These are phyloP conservation scores for Cheirogaleus major DNA, from an alignment of 2,797 vertebrate species.

Conservation along the genomic window DNA sequence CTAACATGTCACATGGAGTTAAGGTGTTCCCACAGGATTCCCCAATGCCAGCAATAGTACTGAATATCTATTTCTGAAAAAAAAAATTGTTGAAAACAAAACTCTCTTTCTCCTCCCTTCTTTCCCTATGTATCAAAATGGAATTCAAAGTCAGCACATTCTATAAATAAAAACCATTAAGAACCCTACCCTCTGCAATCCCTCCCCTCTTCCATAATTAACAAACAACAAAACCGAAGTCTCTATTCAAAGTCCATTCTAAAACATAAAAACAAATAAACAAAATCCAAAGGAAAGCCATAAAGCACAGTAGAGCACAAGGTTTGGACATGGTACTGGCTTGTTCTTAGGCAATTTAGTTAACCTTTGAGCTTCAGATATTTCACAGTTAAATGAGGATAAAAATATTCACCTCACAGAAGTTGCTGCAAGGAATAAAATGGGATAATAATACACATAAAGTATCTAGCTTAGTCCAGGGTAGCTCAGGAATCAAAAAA, in stretches of 20 bases:
- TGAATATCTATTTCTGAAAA: background rate
- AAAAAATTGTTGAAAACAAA: background rate
- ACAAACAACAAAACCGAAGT: background rate
- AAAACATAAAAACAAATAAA: constrained; percentile 3
- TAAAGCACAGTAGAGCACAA: background rate
- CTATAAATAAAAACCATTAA: background rate
- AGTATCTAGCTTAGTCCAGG: background rate
- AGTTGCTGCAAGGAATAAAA: constrained; percentile 14
- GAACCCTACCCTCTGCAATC: background rate
- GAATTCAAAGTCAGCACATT: constrained; percentile 7
- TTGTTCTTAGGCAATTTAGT: background rate
- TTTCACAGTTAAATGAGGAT: constrained; percentile 15
- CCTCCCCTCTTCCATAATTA: background rate
- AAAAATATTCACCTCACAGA: background rate
- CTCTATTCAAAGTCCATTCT: background rate
- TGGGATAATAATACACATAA: background rate
- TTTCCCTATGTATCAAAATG: background rate
- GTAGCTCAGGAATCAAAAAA: background rate
- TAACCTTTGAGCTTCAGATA: background rate
- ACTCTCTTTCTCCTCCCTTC: background rate
- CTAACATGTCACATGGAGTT: background rate
- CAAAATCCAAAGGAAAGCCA: constrained; percentile 2
- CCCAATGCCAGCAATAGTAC: background rate
- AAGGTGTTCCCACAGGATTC: background rate
- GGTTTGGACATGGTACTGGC: background rate